phyloP scores from a whole-genome alignment of 2,113 vertebrate genomes.

The Oenanthe melanoleuca region DNA sequence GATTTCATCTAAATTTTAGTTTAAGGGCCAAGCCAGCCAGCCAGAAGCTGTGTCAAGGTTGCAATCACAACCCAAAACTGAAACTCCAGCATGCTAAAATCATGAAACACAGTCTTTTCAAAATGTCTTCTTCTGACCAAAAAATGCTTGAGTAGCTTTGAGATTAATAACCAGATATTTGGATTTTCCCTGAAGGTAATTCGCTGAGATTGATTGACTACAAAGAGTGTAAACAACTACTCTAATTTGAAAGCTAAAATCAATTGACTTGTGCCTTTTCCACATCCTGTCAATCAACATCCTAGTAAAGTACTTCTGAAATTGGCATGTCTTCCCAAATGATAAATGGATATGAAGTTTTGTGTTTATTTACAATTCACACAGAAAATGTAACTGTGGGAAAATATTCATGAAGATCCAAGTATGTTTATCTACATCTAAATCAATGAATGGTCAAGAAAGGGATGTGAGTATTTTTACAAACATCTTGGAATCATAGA shows the following conservation, averaged over 20 bases:
- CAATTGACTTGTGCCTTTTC: neutral
- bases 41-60: neutral
- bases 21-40: neutral
- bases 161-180: neutral
- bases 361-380: neutral
- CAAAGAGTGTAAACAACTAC: neutral
- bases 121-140: neutral
- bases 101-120: neutral
- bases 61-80: neutral
- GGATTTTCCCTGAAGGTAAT: neutral
- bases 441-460: neutral
- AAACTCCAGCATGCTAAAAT: neutral
- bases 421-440: neutral
- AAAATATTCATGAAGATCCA: neutral
- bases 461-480: neutral
- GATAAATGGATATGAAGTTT: neutral
- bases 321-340: neutral
- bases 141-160: neutral
- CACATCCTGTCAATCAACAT: neutral
- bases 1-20: neutral
- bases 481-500: neutral
- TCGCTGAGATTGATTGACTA: neutral
- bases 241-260: neutral
- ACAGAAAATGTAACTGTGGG: neutral
- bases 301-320: neutral